Evolutionary conservation across 2,113 vertebrate genomes (phyloP), one percentile per base, ranked within the genome.

Genomic region (Panthera tigris): DNA sequence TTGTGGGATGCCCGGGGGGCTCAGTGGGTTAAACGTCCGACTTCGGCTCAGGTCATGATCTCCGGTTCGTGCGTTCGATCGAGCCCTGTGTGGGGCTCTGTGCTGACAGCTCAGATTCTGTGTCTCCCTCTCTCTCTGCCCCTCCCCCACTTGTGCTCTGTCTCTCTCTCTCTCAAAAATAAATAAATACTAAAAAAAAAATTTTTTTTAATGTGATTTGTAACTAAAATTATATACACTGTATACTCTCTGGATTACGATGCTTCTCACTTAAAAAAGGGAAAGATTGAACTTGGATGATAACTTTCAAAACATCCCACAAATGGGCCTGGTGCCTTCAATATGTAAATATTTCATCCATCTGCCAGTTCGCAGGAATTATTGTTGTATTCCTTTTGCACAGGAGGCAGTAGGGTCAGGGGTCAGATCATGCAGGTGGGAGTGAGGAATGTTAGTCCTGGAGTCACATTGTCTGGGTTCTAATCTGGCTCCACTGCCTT

Each of bases 341-440:
- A 63, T 65, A 33, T 14, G 12, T 29, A 36, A 80, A 29, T 7
- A 14, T 36, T 81, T 31, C 48, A 31, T 16, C n/a, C 27, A 39
- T 15, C 0, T 68, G 10, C 21, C 11, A 19, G 7, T 52, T 81
- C n/a, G 31, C 1, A 0, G 63, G 27, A 31, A 76, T 33, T 39
- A 7, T 36, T 18, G 27, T 1, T 50, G 0, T 1, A 2, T 14
- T 18, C 57, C 18, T n/a, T 41, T 16, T 48, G 14, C 27, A 36
- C 7, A 5, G 0, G 8, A 48, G 39, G 80, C 36, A 48, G 11
- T 23, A 48, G 50, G 50, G 13, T 31, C 4, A 9, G 45, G 31
- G 29, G 36, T 7, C 45, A 23, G n/a, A 14, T 69, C 16, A 7
- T 12, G 33, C 10, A 18, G 48, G 66, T 3, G 7, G 48, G 6